Evolutionary conservation across 1,140 invertebrate species (phyloP).

Genomic region (Tyrophagus putrescentiae): DNA sequence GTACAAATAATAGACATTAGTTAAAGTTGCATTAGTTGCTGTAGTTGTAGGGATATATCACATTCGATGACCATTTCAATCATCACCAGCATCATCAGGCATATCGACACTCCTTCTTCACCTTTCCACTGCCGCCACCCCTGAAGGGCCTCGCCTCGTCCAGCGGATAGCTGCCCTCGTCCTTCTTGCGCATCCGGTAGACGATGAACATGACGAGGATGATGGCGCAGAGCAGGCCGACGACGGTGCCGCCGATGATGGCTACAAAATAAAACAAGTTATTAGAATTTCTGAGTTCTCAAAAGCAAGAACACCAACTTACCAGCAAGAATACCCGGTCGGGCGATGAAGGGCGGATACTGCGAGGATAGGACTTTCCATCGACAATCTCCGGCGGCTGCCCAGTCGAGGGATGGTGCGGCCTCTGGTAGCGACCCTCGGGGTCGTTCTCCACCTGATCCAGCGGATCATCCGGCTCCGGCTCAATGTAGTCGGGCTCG

Average conservation of each 20-base stretch:
- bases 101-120: background rate
- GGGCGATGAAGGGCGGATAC: slow-evolving; percentile 66
- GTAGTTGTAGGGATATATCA: no score
- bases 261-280: slow-evolving; percentile 47
- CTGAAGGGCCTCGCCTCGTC: slow-evolving; percentile 59
- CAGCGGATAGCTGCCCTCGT: slow-evolving; percentile 92
- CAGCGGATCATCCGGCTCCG: background rate
- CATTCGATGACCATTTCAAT: slow-evolving; percentile 1
- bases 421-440: background rate
- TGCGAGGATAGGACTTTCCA: slow-evolving; percentile 41
- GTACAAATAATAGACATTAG: no score
- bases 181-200: slow-evolving; percentile 98
- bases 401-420: background rate
- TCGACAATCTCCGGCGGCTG: slow-evolving; percentile 1
- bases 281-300: slow-evolving; percentile 4
- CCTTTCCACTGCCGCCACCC: background rate
- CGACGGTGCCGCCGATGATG: slow-evolving; percentile 93
- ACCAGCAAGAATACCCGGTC: slow-evolving; percentile 87
- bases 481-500: background rate
- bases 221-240: slow-evolving; percentile 89
- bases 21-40: no score
- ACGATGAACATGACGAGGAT: slow-evolving; percentile 98
- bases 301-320: slow-evolving; percentile 26
- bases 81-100: background rate
- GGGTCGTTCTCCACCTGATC: background rate